phyloP scores from a whole-genome alignment of 2,888 invertebrate species.

The Augiades crinisus region DNA sequence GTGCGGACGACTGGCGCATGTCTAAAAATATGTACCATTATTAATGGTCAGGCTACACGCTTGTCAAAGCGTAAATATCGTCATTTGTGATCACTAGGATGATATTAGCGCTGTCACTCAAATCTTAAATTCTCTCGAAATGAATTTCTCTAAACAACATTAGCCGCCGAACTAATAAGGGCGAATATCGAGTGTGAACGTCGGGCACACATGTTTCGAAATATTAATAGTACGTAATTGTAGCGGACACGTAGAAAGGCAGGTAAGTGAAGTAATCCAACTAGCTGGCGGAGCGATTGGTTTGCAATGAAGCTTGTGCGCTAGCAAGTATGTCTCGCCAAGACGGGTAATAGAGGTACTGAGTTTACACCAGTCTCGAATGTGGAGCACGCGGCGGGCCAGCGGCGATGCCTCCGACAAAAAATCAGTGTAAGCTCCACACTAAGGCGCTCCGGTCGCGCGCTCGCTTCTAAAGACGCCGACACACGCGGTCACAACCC shows the following conservation, averaged over 20 bases:
- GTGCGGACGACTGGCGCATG: no score
- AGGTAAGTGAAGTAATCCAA: constrained; percentile 61
- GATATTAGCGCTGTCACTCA: neutral
- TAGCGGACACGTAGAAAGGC: constrained; percentile 56
- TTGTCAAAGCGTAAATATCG: no score
- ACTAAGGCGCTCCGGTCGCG: constrained; percentile 68
- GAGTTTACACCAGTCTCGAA: constrained; percentile 75
- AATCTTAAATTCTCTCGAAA: constrained; percentile 14
- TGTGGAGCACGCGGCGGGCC: constrained; percentile 69
- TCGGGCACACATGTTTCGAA: constrained; percentile 48
- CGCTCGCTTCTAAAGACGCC: constrained; percentile 43
- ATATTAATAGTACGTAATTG: constrained; percentile 59
- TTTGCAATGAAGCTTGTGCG: constrained; percentile 44
- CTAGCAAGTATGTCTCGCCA: constrained; percentile 42
- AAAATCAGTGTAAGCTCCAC: constrained; percentile 79
- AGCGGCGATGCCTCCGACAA: constrained; percentile 76
- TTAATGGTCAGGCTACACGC: no score
- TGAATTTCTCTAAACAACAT: constrained; percentile 35
- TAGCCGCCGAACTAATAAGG: constrained; percentile 50
- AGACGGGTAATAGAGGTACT: constrained; percentile 59
- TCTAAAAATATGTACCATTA: no score
- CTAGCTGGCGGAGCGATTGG: constrained; percentile 52
- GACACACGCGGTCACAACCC: constrained; percentile 39
- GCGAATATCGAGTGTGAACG: constrained; percentile 49
- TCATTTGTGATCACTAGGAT: no score